A percentile compares a stretch with the other conserved stretches of the same genome.
Conservation (phyloP, 2,888 invertebrate genomes). For the Drosophila siamana region DNA sequence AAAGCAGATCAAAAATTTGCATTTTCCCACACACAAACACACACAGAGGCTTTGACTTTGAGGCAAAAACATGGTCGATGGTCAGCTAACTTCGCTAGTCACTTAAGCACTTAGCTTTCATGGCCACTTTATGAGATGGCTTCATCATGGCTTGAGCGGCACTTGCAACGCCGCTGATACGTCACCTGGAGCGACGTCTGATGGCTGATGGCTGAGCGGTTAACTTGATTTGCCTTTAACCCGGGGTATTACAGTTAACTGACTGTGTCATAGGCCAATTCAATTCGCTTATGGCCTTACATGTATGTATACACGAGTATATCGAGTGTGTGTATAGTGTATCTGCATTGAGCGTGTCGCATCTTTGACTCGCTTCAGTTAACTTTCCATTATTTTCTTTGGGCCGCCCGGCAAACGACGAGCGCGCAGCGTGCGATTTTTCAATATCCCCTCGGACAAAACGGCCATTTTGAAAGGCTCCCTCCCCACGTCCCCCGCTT, state of each 20-base stretch:
- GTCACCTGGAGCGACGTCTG: not conserved
- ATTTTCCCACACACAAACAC: not conserved
- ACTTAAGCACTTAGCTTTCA: not conserved
- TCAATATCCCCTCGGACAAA: conserved; percentile 73
- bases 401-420: no score
- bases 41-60: no score
- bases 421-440: conserved; percentile 65
- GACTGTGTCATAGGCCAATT: conserved; percentile 20
- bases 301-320: no score
- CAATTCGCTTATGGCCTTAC: conserved; percentile 6
- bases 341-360: conserved; percentile 37
- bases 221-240: conserved; percentile 29
- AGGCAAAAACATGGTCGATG: not conserved
- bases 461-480: conserved; percentile 55
- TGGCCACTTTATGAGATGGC: conserved; percentile 4
- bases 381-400: conserved; percentile 57
- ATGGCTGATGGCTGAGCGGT: not conserved
- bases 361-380: conserved; percentile 50
- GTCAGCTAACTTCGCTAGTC: not conserved
- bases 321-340: no score
- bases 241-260: conserved; percentile 27
- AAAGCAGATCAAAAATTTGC: not conserved
- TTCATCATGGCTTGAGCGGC: no score
- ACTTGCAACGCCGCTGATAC: not conserved
- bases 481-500: not conserved